Evolutionary conservation across 2,888 invertebrate species (phyloP), one percentile per base, ranked within the genome.

Genomic region (Nematopogon swammerdamellus): DNA sequence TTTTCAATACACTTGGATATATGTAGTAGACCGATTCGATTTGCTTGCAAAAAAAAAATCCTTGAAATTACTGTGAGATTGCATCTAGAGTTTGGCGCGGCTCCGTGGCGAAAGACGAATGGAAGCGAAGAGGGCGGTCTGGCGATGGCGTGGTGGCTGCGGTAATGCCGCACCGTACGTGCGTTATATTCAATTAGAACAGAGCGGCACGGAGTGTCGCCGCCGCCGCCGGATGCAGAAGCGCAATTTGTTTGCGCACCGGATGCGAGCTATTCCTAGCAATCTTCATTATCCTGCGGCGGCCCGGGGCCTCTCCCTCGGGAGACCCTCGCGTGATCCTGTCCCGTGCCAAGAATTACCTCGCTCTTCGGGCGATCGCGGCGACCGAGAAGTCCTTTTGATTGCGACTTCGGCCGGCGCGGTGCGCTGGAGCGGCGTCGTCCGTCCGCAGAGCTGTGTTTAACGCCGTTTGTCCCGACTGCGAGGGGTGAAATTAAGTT

Each of bases 181-280:
- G 56, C 51, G 58, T 57, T 57, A 60, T 65, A 67, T 69, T 68
- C 67, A 70, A 70, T 71, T 66, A 65, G 60, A 61, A 58, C 30
- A 49, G 51, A 50, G 45, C 46, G 43, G 46, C 8, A 14, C 36
- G 36, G 3, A 4, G 25, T 8, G 25, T 25, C 25, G 25, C 25
- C 25, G 8, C 25, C 25, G 25, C 30, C 46, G 36, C 36, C 16
- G 30, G 36, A 36, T 30, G 20, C 44, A 16, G 53, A 19, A 16
- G n/a, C 43, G 46, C 51, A 49, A 49, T 48, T 46, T 43, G 57
- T 48, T 18, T 30, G 57, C 59, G 57, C 61, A 56, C 62, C 67
- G 67, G 68, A 67, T 66, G 65, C 67, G 63, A 62, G 64, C 57
- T 67, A 65, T 70, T 71, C 65, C 63, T 61, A 60, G 63, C 59